Conservation (phyloP, 1,140 invertebrate genomes). For the Aplysia californica region DNA sequence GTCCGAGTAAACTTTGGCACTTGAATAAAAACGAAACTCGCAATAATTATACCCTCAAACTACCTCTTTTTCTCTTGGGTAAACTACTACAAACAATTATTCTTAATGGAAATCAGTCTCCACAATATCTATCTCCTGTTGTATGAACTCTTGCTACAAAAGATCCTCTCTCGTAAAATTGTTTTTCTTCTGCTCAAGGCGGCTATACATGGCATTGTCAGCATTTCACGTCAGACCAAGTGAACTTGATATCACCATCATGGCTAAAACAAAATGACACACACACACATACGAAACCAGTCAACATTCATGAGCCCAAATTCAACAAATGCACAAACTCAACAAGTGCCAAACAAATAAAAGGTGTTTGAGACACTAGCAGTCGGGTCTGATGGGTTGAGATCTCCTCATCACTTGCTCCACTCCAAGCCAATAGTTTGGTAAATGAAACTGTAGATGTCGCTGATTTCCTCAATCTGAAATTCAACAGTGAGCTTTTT, state of each 20-base stretch:
- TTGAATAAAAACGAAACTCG: no score
- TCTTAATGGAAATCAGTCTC: no score
- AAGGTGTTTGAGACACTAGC: background rate
- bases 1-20: no score
- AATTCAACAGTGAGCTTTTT: constrained; percentile 54
- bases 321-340: background rate
- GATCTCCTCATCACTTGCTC: constrained; percentile 44
- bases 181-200: no score
- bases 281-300: background rate
- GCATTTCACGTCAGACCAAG: no score
- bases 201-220: no score
- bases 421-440: constrained; percentile 80
- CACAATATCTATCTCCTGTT: no score
- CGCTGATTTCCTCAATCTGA: constrained; percentile 89
- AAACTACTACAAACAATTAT: no score
- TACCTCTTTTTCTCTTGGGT: no score
- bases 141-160: no score
- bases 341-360: background rate
- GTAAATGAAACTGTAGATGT: constrained; percentile 89
- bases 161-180: no score
- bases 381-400: background rate
- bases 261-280: background rate
- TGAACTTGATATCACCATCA: background rate
- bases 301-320: background rate
- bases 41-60: no score